Evolutionary conservation across 2,888 invertebrate genomes (phyloP), one percentile per base, ranked within the genome.

Genomic region (Standfussiana lucernea): DNA sequence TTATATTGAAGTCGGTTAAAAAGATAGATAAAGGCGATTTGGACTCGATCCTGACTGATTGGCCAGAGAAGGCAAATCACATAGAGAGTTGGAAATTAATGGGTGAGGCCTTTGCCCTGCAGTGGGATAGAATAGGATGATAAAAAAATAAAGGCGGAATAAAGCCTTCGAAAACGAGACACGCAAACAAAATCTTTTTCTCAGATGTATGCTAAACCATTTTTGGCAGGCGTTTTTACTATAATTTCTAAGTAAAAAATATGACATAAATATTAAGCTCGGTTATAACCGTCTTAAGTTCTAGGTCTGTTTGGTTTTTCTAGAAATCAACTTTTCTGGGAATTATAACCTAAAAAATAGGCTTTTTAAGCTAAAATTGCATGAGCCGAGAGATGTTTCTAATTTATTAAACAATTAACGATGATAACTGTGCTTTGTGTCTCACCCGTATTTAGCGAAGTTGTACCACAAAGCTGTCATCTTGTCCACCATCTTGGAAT

Each of bases 371-470:
- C 0, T 10, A 50, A 3, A 50, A 15, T 28, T 56, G 2, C 15
- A 28, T 28, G 15, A 15, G 28, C 15, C 13, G 13, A n/a, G n/a
- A n/a, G 13, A n/a, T 53, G n/a, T 53, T n/a, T 56, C 28, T 15
- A 56, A 15, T 56, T n/a, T 28, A 15, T 15, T 13, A 6, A 53
- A 53, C 28, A 56, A 28, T 28, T 28, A 18, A 21, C 10, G 35
- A 35, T 21, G 10, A 10, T 35, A 35, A 61, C 1, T 61, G 8
- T 32, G 15, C 7, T 64, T 47, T 24, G 0, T 59, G 37, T 40
- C 70, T 87, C 93, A 97, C 89, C 96, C 97, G 90, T 88, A 93
- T 91, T 82, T 95, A 13, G 95, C 96, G 85, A 97, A 97, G 90
- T 94, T 96, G 82, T 95, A 93, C 96, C 95, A 95, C 73, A 96